A percentile compares a stretch with the other conserved stretches of the same genome.
Evolutionary conservation across 2,113 vertebrate genomes (phyloP).

Genomic region (Taxidea taxus): DNA sequence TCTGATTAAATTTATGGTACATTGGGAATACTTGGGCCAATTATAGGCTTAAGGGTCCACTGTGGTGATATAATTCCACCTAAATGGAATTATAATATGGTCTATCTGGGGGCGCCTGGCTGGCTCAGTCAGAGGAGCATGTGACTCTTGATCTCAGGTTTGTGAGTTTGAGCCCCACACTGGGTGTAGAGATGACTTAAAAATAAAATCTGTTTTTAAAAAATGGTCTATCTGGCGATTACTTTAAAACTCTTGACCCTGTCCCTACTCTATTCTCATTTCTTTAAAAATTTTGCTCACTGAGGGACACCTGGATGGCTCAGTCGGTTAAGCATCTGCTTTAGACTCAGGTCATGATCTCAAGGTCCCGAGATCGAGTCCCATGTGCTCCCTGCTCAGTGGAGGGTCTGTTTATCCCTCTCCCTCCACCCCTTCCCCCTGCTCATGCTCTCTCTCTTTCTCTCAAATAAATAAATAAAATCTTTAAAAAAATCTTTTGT

Average conservation of each 20-base stretch:
- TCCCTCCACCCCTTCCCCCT: too few species aligned
- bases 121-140: neutral
- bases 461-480: neutral
- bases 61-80: conserved; percentile 7
- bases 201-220: neutral
- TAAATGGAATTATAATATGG: neutral
- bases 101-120: neutral
- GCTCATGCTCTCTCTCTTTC: too few species aligned
- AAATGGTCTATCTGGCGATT: neutral
- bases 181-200: neutral
- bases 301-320: neutral
- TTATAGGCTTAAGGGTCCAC: conserved; percentile 16
- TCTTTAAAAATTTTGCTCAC: conserved; percentile 23
- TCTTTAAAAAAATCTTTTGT: neutral
- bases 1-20: conserved; percentile 62
- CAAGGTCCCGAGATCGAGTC: too few species aligned
- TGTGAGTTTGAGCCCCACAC: neutral
- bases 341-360: too few species aligned
- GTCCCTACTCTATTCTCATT: neutral
- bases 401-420: too few species aligned
- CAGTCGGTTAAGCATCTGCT: too few species aligned
- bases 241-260: conserved; percentile 17
- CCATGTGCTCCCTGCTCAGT: too few species aligned
- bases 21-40: neutral
- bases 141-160: neutral